Conservation (phyloP, 2,888 invertebrate species). For the Chloroclystis v-ata region DNA sequence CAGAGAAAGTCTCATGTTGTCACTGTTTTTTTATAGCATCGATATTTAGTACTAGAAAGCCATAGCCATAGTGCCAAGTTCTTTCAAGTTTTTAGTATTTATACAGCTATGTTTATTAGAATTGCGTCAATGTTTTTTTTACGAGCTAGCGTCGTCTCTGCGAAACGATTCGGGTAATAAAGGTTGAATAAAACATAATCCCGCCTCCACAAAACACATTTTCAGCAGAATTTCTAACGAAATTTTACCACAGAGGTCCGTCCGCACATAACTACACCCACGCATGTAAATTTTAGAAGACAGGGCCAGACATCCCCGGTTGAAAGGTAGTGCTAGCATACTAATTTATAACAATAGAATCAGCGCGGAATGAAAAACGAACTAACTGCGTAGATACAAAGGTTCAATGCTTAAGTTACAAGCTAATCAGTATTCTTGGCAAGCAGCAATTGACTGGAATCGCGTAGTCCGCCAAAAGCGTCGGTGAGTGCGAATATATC, state of each 20-base stretch:
- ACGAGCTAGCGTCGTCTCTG: slow-evolving; percentile 6
- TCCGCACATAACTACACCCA: slow-evolving; percentile 30
- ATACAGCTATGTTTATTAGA: slow-evolving; percentile 5
- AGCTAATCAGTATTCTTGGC: slow-evolving; percentile 61
- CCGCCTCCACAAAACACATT: slow-evolving; percentile 25
- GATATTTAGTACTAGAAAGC: slow-evolving; percentile 18
- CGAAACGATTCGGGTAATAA: slow-evolving; percentile 14
- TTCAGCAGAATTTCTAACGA: slow-evolving; percentile 34
- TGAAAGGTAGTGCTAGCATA: slow-evolving; percentile 63
- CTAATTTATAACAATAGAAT: slow-evolving; percentile 56
- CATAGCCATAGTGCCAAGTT: not conserved
- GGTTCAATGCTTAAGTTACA: slow-evolving; percentile 28
- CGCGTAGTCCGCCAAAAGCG: slow-evolving; percentile 58
- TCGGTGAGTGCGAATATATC: slow-evolving; percentile 39
- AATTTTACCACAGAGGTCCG: slow-evolving; percentile 24
- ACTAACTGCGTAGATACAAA: slow-evolving; percentile 7
- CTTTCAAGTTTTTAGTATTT: slow-evolving; percentile 4
- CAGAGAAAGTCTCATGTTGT: slow-evolving; percentile 20
- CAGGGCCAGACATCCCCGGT: slow-evolving; percentile 52
- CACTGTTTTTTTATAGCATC: slow-evolving; percentile 10
- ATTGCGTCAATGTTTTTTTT: slow-evolving; percentile 9
- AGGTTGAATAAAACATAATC: slow-evolving; percentile 25
- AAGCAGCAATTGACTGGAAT: slow-evolving; percentile 54
- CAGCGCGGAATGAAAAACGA: slow-evolving; percentile 45
- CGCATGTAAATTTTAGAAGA: slow-evolving; percentile 55